Conservation (phyloP, 2,888 invertebrate species). For the Rutpela maculata region DNA sequence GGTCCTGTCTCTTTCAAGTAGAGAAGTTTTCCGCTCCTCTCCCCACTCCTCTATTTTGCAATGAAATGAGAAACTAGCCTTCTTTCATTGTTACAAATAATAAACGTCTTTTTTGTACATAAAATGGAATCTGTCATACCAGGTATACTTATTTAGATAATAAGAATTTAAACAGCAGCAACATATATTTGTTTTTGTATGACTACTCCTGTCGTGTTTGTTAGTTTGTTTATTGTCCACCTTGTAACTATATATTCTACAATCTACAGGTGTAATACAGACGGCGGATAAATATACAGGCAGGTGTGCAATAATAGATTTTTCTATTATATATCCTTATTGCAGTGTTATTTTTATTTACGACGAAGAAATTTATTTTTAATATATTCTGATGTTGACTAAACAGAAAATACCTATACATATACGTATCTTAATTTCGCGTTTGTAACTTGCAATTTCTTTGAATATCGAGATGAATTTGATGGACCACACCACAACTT, state of each 20-base stretch:
- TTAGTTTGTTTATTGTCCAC: neutral
- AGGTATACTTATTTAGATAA: too few species aligned
- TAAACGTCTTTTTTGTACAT: too few species aligned
- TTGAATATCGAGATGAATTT: slow-evolving; percentile 21
- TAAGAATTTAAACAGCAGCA: too few species aligned
- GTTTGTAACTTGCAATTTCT: neutral
- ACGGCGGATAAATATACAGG: neutral
- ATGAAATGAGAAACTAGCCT: too few species aligned
- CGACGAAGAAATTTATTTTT: neutral
- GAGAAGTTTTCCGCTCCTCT: too few species aligned
- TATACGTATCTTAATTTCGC: neutral
- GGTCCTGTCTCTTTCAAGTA: too few species aligned
- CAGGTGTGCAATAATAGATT: neutral
- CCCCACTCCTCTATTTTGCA: too few species aligned
- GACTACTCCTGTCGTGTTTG: too few species aligned
- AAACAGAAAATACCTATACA: slow-evolving; percentile 7
- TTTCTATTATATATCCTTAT: neutral
- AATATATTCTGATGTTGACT: neutral
- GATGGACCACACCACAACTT: slow-evolving; percentile 25
- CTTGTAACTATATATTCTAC: slow-evolving; percentile 28
- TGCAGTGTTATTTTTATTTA: neutral
- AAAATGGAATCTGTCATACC: too few species aligned
- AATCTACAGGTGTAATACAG: slow-evolving; percentile 25
- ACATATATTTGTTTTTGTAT: too few species aligned
- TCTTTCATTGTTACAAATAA: too few species aligned